phyloP scores from a whole-genome alignment of 2,797 vertebrate species.

The Ctenopoma kingsleyae region DNA sequence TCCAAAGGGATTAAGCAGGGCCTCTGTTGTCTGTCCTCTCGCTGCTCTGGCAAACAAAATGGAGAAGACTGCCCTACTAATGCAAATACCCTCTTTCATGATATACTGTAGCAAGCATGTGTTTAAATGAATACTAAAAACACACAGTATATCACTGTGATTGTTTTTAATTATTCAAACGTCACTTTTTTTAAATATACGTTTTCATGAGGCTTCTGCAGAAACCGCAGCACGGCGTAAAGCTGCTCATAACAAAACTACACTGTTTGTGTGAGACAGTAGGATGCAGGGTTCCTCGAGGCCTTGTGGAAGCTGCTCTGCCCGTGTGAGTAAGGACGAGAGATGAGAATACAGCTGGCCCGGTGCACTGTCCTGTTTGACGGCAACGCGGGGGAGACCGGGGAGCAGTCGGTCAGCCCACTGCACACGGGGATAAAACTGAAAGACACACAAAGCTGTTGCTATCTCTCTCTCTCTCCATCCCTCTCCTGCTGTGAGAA shows the following conservation, averaged over 20 bases:
- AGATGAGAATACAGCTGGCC: constrained; percentile 19
- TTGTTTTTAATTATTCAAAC: constrained; percentile 41
- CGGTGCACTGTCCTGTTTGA: constrained; percentile 47
- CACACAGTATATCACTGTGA: not conserved
- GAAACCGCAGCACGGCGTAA: constrained; percentile 1
- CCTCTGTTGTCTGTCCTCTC: constrained; percentile 67
- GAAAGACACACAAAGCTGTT: constrained; percentile 74
- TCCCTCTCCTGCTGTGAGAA: constrained; percentile 77
- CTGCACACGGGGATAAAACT: constrained; percentile 50
- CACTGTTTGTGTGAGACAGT: not conserved
- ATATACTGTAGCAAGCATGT: constrained; percentile 22
- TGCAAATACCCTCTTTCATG: constrained; percentile 56
- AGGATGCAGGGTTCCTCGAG: not conserved
- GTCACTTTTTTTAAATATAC: not conserved
- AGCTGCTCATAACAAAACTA: not conserved
- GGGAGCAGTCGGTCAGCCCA: constrained; percentile 52
- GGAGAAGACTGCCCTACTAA: constrained; percentile 66
- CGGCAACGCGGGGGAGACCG: constrained; percentile 21
- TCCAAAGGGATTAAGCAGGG: constrained; percentile 72
- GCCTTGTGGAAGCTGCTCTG: constrained; percentile 10
- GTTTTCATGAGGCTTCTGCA: not conserved
- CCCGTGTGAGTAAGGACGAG: constrained; percentile 28
- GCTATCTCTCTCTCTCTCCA: constrained; percentile 33
- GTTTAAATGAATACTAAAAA: constrained; percentile 25
- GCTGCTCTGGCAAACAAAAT: constrained; percentile 66